Evolutionary conservation across 37 sponge, comb jelly and placozoan species (phyloP).

Genomic region (Haliclona indistincta): DNA sequence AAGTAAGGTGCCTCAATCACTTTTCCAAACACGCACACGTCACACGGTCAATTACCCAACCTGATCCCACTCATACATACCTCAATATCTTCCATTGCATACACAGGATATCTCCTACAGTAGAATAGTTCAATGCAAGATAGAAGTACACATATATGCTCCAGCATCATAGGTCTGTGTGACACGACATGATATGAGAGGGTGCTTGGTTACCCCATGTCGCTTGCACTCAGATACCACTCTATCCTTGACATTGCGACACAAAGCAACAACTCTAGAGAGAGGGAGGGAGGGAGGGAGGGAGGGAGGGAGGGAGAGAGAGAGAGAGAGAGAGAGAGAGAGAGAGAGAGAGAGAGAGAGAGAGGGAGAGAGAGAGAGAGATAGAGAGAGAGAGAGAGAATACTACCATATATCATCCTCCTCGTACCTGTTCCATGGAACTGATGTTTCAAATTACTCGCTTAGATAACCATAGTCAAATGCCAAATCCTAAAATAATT

Average conservation of each 20-base stretch:
- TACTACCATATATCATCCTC: too few relatives aligned
- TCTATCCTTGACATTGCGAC: slow-evolving; percentile 77
- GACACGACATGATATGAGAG: slow-evolving; percentile 69
- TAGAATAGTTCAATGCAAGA: slow-evolving; percentile 76
- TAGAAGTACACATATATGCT: slow-evolving; percentile 92
- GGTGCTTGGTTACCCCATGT: slow-evolving; percentile 25
- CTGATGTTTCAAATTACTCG: slow-evolving; percentile 96
- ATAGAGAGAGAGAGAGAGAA: too few relatives aligned
- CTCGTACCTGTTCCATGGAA: slow-evolving; percentile 89
- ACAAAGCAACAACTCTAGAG: slow-evolving; percentile 63
- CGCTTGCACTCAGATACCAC: slow-evolving; percentile 47
- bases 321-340: too few relatives aligned
- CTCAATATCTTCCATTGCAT: slow-evolving; percentile 66
- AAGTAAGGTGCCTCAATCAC: too few relatives aligned
- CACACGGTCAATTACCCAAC: neutral
- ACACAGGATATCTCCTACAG: slow-evolving; percentile 73
- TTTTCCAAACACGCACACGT: too few relatives aligned
- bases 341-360: too few relatives aligned
- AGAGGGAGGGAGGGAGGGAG: slow-evolving; percentile 2
- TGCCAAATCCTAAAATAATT: slow-evolving; percentile 73
- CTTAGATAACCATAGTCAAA: slow-evolving; percentile 80
- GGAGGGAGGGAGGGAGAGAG: too few relatives aligned
- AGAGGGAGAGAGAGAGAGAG: too few relatives aligned
- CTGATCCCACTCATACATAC: slow-evolving; percentile 7
- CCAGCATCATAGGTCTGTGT: slow-evolving; percentile 92